Conservation (phyloP, 2,113 vertebrate genomes). For the Callocephalon fimbriatum region DNA sequence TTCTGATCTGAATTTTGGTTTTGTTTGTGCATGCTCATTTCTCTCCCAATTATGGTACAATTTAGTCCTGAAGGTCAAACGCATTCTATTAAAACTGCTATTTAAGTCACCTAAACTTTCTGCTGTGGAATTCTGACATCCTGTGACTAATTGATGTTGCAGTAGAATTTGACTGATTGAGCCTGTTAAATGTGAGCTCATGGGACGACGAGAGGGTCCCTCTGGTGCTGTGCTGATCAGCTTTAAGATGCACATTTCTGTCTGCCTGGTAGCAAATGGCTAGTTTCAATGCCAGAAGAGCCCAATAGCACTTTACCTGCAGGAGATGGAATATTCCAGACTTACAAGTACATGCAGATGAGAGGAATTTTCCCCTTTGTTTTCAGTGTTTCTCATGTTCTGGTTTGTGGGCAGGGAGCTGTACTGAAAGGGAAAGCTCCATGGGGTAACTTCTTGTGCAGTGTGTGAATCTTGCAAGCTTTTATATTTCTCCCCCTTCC, state of each 20-base stretch:
- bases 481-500: not conserved
- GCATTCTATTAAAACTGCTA: not conserved
- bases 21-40: not conserved
- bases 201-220: not conserved
- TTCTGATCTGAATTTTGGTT: not conserved
- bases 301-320: not conserved
- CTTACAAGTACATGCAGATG: accelerated
- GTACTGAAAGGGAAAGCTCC: not conserved
- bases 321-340: not conserved
- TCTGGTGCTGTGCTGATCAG: not conserved
- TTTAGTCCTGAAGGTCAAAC: not conserved
- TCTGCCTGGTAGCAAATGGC: not conserved
- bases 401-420: not conserved
- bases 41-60: not conserved
- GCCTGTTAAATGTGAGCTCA: not conserved
- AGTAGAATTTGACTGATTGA: not conserved
- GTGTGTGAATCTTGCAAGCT: not conserved
- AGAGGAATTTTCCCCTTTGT: not conserved
- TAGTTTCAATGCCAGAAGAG: not conserved
- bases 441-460: not conserved
- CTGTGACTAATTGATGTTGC: not conserved
- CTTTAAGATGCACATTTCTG: accelerated
- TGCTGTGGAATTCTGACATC: not conserved
- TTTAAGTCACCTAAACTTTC: not conserved
- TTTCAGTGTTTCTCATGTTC: not conserved